Base-by-base conservation (phyloP, 2,888 invertebrate species). In the Stenchaetothrips biformis region DNA sequence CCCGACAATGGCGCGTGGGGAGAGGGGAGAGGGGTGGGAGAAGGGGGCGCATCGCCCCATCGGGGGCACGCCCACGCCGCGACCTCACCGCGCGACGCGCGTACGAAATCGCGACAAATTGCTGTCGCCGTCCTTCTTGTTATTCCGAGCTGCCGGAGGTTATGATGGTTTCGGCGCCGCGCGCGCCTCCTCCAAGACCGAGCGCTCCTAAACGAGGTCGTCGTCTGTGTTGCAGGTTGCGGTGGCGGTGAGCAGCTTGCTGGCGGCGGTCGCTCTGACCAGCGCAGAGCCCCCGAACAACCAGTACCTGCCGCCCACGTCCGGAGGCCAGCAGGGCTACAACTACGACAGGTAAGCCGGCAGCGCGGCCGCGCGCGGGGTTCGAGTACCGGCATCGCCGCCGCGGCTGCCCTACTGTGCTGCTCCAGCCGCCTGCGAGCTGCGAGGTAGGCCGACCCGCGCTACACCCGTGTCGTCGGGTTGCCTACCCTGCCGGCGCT, bases 331-430 rank as follows among this genome's bases (percentile, higher is more conserved):
- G 53, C 13, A 21, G 21, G 67, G 67, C 67, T 74, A 74, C 67
- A 74, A 74, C 67, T 74, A 74, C 67, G 67, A 74, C 67, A 74
- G 25, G 67, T 74, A 21, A 74, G 67, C 11, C n/a, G n/a, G n/a
- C n/a, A n/a, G n/a, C n/a, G n/a, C n/a, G n/a, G 67, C 8, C n/a
- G 25, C n/a, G 25, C n/a, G n/a, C n/a, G n/a, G n/a, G n/a, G 67
- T 25, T 21, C 67, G 11, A 16, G 53, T 53, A 16, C 53, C 16
- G 53, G 13, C 16, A 16, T 2, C 16, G 53, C 53, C 49, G 49
- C 49, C 16, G 53, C 53, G 13, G 53, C 53, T 53, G 53, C 1
- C 21, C 21, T 2, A 8, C 7, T 8, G 25, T 7, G 21, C 25
- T 11, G 67, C 21, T 11, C 0, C 53, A 2, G 53, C 53, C 53